phyloP scores from a whole-genome alignment of 2,888 invertebrate genomes.

The Conops quadrifasciatus region DNA sequence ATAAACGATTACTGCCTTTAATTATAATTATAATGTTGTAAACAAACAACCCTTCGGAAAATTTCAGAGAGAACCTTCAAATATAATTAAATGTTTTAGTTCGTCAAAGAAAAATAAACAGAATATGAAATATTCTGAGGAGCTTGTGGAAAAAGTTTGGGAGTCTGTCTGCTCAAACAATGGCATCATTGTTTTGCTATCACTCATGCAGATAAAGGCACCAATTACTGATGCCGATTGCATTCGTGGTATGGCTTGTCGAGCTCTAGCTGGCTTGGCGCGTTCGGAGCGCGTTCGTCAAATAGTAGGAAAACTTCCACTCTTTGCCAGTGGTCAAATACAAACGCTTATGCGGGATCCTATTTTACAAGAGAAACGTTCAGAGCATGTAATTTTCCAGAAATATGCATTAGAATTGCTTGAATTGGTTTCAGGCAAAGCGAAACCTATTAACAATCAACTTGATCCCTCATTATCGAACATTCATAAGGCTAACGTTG shows the following conservation, averaged over 20 bases:
- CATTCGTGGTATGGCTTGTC: constrained; percentile 91
- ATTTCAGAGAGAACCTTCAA: constrained; percentile 51
- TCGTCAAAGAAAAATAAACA: constrained; percentile 66
- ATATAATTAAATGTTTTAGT: constrained; percentile 52
- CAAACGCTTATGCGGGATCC: constrained; percentile 97
- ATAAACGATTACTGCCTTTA: constrained; percentile 28
- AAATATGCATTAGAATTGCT: constrained; percentile 91
- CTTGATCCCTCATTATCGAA: constrained; percentile 88
- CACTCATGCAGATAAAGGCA: constrained; percentile 88
- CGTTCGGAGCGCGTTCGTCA: constrained; percentile 93
- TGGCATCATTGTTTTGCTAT: constrained; percentile 93
- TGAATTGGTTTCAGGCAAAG: constrained; percentile 89
- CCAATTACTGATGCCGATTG: constrained; percentile 98
- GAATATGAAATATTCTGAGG: constrained; percentile 76
- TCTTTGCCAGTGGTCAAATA: constrained; percentile 92
- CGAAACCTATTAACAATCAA: constrained; percentile 78
- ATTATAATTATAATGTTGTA: too few species aligned
- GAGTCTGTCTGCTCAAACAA: constrained; percentile 92
- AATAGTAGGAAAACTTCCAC: constrained; percentile 93
- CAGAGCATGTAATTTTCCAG: constrained; percentile 95
- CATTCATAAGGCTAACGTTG: constrained; percentile 92
- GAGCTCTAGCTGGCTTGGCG: constrained; percentile 91
- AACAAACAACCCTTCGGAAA: neutral
- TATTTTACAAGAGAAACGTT: constrained; percentile 93
- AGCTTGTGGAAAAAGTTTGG: constrained; percentile 92